Conservation (phyloP, 2,113 vertebrate genomes). For the Pipra filicauda region DNA sequence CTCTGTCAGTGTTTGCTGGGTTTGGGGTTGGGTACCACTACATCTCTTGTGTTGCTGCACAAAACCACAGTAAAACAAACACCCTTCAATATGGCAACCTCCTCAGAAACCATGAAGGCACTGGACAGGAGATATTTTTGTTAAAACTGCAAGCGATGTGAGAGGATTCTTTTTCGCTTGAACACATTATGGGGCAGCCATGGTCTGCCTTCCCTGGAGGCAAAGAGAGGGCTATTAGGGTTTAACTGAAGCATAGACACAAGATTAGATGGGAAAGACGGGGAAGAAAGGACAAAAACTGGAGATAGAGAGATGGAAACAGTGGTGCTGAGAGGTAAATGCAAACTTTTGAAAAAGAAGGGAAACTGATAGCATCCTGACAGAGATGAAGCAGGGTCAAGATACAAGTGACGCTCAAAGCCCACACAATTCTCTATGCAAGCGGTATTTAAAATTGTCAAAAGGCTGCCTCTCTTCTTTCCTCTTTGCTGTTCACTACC, state of each 20-base stretch:
- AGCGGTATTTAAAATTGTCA: not conserved
- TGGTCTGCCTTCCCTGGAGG: not conserved
- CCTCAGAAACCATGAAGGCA: not conserved
- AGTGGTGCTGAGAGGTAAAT: not conserved
- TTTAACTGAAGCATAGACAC: not conserved
- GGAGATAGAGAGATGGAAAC: not conserved
- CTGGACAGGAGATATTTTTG: not conserved
- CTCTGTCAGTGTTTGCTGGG: not conserved
- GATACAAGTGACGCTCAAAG: not conserved
- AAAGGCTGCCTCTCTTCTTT: not conserved
- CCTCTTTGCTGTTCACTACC: not conserved
- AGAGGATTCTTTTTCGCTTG: not conserved
- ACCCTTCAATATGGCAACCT: not conserved
- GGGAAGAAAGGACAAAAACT: not conserved
- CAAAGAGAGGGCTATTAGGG: not conserved
- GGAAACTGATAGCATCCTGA: not conserved
- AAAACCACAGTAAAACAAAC: not conserved
- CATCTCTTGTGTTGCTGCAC: not conserved
- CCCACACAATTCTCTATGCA: not conserved
- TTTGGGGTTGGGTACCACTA: not conserved
- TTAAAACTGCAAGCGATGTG: not conserved
- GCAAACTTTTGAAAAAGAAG: not conserved
- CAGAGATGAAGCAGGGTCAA: not conserved
- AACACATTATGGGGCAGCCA: accelerated
- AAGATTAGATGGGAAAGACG: not conserved